Conservation (phyloP, 2,113 vertebrate genomes). For the Bos taurus region DNA sequence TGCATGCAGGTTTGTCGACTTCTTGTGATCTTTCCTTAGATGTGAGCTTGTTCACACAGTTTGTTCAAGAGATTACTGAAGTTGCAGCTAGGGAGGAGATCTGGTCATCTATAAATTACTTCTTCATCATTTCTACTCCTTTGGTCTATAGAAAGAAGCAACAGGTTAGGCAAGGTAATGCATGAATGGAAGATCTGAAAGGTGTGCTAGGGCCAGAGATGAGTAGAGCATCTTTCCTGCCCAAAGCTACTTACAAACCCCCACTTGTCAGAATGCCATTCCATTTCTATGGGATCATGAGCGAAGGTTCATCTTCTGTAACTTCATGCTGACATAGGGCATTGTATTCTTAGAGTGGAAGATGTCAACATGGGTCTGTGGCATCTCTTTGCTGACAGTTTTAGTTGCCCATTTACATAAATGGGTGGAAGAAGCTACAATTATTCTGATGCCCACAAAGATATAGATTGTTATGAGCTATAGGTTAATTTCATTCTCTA, state of each 20-base stretch:
- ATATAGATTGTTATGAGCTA: neutral
- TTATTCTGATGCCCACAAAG: neutral
- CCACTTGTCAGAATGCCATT: neutral
- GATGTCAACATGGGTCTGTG: neutral
- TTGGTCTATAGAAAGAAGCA: neutral
- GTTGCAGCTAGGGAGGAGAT: neutral
- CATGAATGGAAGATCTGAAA: neutral
- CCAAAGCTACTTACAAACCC: neutral
- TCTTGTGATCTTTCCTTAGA: neutral
- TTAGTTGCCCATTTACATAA: neutral
- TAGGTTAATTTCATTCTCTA: neutral
- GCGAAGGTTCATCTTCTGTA: neutral
- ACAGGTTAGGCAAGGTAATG: neutral
- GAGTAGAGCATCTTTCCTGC: neutral
- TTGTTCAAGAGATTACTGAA: neutral
- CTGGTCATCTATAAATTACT: neutral
- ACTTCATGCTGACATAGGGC: neutral
- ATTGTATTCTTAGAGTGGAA: neutral
- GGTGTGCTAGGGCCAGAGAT: neutral
- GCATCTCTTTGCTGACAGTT: neutral
- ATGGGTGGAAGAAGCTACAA: neutral
- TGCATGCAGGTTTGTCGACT: neutral
- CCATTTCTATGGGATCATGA: neutral
- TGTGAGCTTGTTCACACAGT: neutral
- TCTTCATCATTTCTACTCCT: neutral